phyloP scores from a whole-genome alignment of 2,888 invertebrate genomes.

The Cheilosia vulpina region DNA sequence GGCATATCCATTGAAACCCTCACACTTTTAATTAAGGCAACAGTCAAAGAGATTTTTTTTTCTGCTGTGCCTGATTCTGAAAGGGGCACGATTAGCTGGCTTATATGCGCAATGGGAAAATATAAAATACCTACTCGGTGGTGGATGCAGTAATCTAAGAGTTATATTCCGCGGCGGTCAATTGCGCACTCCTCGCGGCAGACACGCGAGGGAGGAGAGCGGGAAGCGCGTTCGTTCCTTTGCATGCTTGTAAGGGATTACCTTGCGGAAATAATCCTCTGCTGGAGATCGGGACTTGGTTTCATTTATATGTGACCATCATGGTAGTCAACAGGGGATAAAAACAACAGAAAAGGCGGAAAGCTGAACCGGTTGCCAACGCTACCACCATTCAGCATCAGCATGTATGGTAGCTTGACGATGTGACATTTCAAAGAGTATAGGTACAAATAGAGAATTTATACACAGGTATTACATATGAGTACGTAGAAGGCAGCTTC shows the following conservation, averaged over 20 bases:
- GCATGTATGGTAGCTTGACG: conserved; percentile 40
- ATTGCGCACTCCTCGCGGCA: conserved; percentile 35
- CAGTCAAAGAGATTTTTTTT: conserved; percentile 40
- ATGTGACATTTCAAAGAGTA: conserved; percentile 49
- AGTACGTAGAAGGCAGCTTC: conserved; percentile 32
- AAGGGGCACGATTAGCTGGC: conserved; percentile 68
- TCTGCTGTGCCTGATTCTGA: conserved; percentile 34
- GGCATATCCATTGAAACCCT: conserved; percentile 48
- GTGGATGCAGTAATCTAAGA: conserved; percentile 65
- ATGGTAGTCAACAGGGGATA: conserved; percentile 14
- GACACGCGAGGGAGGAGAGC: conserved; percentile 10
- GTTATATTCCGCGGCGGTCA: conserved; percentile 58
- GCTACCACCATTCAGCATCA: conserved; percentile 23
- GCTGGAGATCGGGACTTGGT: conserved; percentile 63
- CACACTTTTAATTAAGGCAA: conserved; percentile 71
- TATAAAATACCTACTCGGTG: conserved; percentile 21
- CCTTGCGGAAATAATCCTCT: conserved; percentile 73
- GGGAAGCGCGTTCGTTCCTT: conserved; percentile 52
- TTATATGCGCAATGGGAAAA: conserved; percentile 46
- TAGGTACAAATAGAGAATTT: not conserved
- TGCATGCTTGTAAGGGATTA: conserved; percentile 71
- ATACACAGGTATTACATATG: not conserved
- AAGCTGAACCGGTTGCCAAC: conserved; percentile 64
- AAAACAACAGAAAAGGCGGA: conserved; percentile 56
- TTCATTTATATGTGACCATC: conserved; percentile 40